Base-by-base conservation (phyloP, 1,140 invertebrate genomes). In the Polypedilum pembai region DNA sequence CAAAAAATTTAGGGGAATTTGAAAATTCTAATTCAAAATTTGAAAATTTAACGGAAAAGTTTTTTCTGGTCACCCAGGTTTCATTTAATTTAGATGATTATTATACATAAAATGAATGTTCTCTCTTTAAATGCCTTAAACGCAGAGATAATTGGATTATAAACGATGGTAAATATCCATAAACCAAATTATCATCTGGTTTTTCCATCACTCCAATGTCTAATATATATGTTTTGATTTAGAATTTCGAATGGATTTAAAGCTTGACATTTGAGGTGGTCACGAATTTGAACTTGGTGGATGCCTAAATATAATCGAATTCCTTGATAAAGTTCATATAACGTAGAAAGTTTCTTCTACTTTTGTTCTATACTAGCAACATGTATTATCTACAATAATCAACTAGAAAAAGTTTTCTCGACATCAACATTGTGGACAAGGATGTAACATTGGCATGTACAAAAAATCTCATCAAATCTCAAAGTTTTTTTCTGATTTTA, bases 191-290 rank as follows among this genome's bases (percentile, higher is more conserved):
- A n/a, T n/a, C n/a, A n/a, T n/a, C n/a, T n/a, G n/a, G n/a, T n/a
- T n/a, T n/a, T n/a, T n/a, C n/a, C n/a, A n/a, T n/a, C n/a, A n/a
- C n/a, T n/a, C n/a, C n/a, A n/a, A n/a, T n/a, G n/a, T 56, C 15
- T 56, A 45, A 45, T 1, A 45, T 15, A 3, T 45, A 12, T 45
- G 8, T 45, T 45, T 15, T 12, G 1, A 3, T 15, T 56, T 56
- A 12, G 12, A n/a, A n/a, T 56, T 56, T 8, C 1, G 1, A 12
- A 45, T 12, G 41, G 15, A 45, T 4, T 56, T 56, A 1, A 56
- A 56, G 45, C 45, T 56, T 56, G 45, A 56, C 45, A 56, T 56
- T n/a, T 56, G 45, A 56, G 45, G 45, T n/a, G 45, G 45, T n/a
- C 45, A 56, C n/a, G 45, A 56, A 10, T 56, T 56, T 56, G 45